Conservation (phyloP, 1,140 invertebrate genomes). For the Platorchestia sp. region DNA sequence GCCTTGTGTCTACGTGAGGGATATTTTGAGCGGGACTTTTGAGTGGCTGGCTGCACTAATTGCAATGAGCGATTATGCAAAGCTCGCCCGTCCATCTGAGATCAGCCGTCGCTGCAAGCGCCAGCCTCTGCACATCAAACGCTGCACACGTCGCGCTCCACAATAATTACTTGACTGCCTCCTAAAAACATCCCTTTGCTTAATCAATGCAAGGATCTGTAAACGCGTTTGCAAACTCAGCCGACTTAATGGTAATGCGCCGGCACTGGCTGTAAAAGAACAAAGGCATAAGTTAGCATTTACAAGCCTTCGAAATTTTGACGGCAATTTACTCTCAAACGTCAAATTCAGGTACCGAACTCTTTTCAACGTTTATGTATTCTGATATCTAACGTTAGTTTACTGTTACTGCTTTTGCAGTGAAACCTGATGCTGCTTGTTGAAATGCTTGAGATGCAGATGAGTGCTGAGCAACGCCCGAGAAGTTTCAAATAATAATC, state of each 20-base stretch:
- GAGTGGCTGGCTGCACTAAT: constrained; percentile 23
- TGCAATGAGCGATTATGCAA: constrained; percentile 52
- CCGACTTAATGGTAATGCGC: neutral
- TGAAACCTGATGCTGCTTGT: neutral
- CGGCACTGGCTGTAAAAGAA: neutral
- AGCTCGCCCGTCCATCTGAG: neutral
- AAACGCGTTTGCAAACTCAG: neutral
- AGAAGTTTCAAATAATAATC: too few species aligned
- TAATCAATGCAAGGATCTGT: neutral
- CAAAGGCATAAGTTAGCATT: neutral
- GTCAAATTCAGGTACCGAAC: neutral
- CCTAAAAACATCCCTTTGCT: constrained; percentile 20
- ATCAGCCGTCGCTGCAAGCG: neutral
- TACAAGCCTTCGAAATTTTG: neutral
- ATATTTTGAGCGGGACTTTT: constrained; percentile 2
- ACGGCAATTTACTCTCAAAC: neutral
- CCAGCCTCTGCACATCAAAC: neutral
- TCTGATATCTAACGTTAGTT: neutral
- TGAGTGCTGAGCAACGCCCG: neutral
- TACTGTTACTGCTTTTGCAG: neutral
- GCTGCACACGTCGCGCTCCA: neutral
- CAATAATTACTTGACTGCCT: neutral
- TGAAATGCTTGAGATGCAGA: neutral
- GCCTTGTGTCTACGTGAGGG: constrained; percentile 19
- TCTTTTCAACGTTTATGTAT: neutral